A percentile compares a stretch with the other conserved stretches of the same genome.
phyloP scores from a whole-genome alignment of 2,113 vertebrate species.

The Oncorhynchus kisutch region DNA sequence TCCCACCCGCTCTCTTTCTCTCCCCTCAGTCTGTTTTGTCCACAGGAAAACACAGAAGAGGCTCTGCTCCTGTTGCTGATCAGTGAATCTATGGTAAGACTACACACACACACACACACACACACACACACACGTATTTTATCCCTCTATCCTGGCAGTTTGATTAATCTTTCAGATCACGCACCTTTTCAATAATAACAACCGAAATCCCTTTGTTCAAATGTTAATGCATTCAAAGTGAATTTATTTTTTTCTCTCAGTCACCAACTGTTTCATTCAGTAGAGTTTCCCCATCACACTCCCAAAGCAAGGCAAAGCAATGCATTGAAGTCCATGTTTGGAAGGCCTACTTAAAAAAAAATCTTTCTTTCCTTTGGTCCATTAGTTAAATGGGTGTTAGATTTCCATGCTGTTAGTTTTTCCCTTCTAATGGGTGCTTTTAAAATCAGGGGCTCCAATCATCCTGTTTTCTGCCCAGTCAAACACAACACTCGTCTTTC shows the following conservation, averaged over 20 bases:
- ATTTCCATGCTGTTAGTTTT: not conserved
- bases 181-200: too few relatives aligned
- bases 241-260: not conserved
- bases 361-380: not conserved
- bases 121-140: not conserved
- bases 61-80: conserved; percentile 93
- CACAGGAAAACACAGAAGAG: conserved; percentile 98
- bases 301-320: too few relatives aligned
- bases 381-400: not conserved
- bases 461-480: not conserved
- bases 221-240: too few relatives aligned
- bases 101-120: conserved; percentile 4
- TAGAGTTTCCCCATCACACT: not conserved
- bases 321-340: too few relatives aligned
- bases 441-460: not conserved
- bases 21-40: conserved; percentile 90
- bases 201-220: too few relatives aligned
- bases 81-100: conserved; percentile 97
- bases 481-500: too few relatives aligned
- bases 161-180: too few relatives aligned
- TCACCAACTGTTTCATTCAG: not conserved
- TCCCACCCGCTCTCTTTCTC: conserved; percentile 42
- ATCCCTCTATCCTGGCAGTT: not conserved
- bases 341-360: not conserved
- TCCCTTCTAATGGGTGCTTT: not conserved